These are phyloP conservation scores for Agriopis marginaria DNA, from an alignment of 2,888 invertebrate genomes.

Conservation along the genomic window DNA sequence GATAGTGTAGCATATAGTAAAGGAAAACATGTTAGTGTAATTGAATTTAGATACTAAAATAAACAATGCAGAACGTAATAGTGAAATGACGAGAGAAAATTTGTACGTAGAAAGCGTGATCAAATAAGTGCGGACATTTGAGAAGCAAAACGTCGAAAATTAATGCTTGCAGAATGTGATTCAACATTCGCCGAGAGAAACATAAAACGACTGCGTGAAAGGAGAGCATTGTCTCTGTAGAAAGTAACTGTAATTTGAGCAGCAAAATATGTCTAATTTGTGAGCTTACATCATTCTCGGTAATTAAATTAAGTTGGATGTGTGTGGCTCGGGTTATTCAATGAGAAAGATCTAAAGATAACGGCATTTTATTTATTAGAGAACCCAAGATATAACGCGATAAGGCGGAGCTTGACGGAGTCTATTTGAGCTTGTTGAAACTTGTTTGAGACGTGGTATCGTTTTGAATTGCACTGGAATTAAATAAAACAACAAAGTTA, in stretches of 20 bases:
- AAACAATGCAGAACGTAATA: constrained; percentile 26
- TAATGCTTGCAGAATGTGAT: constrained; percentile 45
- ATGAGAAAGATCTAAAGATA: constrained; percentile 26
- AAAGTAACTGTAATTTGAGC: constrained; percentile 57
- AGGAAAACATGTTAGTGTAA: constrained; percentile 3
- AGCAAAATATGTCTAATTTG: constrained; percentile 42
- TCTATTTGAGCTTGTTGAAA: constrained; percentile 33
- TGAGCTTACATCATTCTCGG: constrained; percentile 32
- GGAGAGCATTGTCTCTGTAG: constrained; percentile 61
- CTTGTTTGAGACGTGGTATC: constrained; percentile 25
- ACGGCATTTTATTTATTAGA: constrained; percentile 21
- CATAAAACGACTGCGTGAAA: constrained; percentile 62
- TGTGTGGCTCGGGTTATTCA: constrained; percentile 28
- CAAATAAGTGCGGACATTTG: constrained; percentile 45
- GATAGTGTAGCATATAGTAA: neutral
- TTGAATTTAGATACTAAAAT: constrained; percentile 25
- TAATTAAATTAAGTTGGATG: constrained; percentile 32
- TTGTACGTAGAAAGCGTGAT: constrained; percentile 56
- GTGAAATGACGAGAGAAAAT: constrained; percentile 33
- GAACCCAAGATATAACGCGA: constrained; percentile 18
- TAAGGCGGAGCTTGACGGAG: constrained; percentile 25
- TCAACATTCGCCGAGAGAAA: constrained; percentile 49
- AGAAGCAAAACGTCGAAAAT: constrained; percentile 52
- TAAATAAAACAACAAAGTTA: neutral
- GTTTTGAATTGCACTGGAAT: neutral